Conservation (phyloP, 1,140 invertebrate species). For the Rhopalosiphum maidis region DNA sequence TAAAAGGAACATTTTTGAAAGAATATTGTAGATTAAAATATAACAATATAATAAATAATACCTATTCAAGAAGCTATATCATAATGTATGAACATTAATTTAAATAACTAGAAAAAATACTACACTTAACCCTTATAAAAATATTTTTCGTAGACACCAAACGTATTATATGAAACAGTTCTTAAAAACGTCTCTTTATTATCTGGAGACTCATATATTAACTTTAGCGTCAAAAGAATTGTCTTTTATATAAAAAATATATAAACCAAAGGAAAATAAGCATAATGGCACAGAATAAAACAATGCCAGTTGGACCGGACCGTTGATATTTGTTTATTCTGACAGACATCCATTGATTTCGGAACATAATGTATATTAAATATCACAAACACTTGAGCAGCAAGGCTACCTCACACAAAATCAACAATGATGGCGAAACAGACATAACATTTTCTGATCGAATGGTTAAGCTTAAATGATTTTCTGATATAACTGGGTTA, state of each 20-base stretch:
- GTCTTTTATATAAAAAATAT: not conserved
- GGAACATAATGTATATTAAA: not conserved
- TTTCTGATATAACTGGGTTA: too few species aligned
- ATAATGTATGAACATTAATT: not conserved
- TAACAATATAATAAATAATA: conserved; percentile 13
- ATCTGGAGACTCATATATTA: conserved; percentile 2
- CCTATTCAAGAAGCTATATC: not conserved
- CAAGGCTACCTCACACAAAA: not conserved
- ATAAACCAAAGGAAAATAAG: not conserved
- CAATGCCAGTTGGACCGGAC: not conserved
- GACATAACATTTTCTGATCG: too few species aligned
- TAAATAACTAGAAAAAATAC: not conserved
- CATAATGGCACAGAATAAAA: not conserved
- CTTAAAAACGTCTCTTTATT: conserved; percentile 7
- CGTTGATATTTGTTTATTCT: not conserved
- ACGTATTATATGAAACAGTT: not conserved
- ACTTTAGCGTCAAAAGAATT: not conserved
- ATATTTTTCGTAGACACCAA: not conserved
- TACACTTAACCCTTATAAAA: not conserved
- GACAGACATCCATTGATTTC: not conserved
- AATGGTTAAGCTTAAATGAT: too few species aligned
- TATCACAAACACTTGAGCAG: not conserved
- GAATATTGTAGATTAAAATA: not conserved
- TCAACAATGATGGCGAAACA: not conserved
- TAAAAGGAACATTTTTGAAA: not conserved